phyloP scores from a whole-genome alignment of 2,797 vertebrate species.

The Hydrophis major region DNA sequence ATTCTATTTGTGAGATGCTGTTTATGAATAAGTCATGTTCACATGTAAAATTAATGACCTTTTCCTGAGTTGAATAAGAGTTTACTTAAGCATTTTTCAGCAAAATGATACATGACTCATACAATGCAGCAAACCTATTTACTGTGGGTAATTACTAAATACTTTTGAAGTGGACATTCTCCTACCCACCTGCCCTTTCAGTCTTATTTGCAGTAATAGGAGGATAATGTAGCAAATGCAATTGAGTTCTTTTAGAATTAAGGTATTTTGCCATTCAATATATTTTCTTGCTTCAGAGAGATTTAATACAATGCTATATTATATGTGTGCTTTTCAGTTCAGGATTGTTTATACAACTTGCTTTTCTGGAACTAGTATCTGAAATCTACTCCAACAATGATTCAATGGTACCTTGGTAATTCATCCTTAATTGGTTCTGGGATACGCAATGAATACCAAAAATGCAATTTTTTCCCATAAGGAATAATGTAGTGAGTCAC shows the following conservation, averaged over 20 bases:
- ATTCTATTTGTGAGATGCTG: conserved; percentile 59
- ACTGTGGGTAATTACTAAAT: conserved; percentile 55
- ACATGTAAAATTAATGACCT: conserved; percentile 64
- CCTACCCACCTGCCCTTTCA: conserved; percentile 15
- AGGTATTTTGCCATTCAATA: conserved; percentile 48
- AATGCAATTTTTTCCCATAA: neutral
- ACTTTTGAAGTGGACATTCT: conserved; percentile 37
- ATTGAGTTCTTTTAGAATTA: conserved; percentile 61
- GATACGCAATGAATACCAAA: neutral
- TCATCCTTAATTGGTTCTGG: neutral
- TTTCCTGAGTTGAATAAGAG: conserved; percentile 62
- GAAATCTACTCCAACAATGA: neutral
- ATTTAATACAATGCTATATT: conserved; percentile 7
- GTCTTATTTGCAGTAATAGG: conserved; percentile 5
- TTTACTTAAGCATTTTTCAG: conserved; percentile 58
- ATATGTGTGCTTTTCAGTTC: conserved; percentile 7
- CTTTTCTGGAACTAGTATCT: neutral
- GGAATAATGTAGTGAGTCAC: too few relatives aligned
- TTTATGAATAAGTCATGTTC: conserved; percentile 60
- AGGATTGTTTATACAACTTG: neutral
- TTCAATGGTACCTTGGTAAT: neutral
- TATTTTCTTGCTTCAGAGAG: conserved; percentile 56
- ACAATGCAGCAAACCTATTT: conserved; percentile 56
- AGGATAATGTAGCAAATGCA: conserved; percentile 44
- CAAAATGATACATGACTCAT: conserved; percentile 42